Percentiles rank a stretch among this genome's conserved stretches.
These are phyloP conservation scores for Mesoligia furuncula DNA, from an alignment of 2,888 invertebrate genomes.

Conservation along the genomic window DNA sequence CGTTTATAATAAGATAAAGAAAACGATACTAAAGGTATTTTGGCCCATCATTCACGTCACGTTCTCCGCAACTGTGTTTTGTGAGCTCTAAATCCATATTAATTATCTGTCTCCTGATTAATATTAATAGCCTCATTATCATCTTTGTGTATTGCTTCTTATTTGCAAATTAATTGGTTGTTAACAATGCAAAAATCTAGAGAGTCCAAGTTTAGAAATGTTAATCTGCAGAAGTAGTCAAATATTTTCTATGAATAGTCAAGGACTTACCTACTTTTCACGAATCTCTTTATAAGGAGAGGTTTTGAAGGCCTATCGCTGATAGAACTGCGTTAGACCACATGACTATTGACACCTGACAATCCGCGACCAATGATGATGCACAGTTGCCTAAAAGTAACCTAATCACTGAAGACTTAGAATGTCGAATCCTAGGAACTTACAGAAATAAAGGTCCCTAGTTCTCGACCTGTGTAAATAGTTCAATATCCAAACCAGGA, in stretches of 20 bases:
- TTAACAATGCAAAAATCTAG: conserved; percentile 7
- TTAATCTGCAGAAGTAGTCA: neutral
- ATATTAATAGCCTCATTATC: conserved; percentile 45
- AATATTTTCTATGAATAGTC: neutral
- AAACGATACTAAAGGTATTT: neutral
- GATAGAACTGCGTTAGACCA: neutral
- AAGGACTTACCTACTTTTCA: neutral
- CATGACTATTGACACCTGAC: neutral
- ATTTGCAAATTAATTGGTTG: conserved; percentile 40
- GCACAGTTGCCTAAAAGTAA: neutral
- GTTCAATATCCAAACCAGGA: neutral
- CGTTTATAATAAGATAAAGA: neutral
- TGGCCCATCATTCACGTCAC: neutral
- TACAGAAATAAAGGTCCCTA: neutral
- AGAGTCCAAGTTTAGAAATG: neutral
- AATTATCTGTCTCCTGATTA: conserved; percentile 18
- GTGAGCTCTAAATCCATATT: conserved; percentile 40
- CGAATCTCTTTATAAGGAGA: neutral
- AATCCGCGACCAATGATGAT: neutral
- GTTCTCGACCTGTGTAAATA: neutral
- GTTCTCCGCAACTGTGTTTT: conserved; percentile 22
- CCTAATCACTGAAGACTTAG: neutral
- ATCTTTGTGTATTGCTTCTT: conserved; percentile 16
- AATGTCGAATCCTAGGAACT: neutral
- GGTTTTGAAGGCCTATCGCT: neutral